A percentile compares a stretch with the other conserved stretches of the same genome.
Evolutionary conservation across 1,140 invertebrate genomes (phyloP).

Genomic region (Heliconius himera): DNA sequence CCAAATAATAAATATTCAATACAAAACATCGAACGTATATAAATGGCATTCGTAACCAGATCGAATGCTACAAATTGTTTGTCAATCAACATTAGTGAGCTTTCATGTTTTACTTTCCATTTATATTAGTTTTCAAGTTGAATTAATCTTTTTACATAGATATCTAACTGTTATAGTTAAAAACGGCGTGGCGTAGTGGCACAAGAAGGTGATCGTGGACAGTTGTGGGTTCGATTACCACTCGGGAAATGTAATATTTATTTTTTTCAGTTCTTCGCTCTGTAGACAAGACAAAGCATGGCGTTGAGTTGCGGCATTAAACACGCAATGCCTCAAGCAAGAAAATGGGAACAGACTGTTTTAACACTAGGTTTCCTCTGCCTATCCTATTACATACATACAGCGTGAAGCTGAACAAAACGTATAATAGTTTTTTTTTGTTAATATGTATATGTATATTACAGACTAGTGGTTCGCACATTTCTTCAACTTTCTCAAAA

Average conservation of each 20-base stretch:
- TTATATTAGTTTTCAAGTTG: neutral
- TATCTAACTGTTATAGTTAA: no score
- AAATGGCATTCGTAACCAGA: conserved; percentile 5
- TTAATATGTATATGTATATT: no score
- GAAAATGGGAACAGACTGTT: neutral
- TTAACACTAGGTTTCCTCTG: neutral
- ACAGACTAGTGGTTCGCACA: no score
- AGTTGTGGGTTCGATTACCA: no score
- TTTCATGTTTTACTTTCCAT: conserved; percentile 1
- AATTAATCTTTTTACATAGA: neutral
- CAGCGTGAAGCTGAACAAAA: no score
- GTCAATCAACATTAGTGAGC: conserved; percentile 1
- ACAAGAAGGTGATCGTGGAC: no score
- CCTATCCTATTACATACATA: no score
- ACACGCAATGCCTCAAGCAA: neutral
- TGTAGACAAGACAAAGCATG: neutral
- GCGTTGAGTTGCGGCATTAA: neutral
- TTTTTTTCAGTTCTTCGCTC: no score
- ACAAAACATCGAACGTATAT: neutral
- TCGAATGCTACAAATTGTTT: conserved; percentile 3
- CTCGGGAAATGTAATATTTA: no score
- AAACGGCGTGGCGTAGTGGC: no score
- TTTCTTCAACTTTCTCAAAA: no score
- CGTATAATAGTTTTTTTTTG: no score
- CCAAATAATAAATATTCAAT: neutral